Conservation (phyloP, 2,797 vertebrate species). For the Sardinella longiceps region DNA sequence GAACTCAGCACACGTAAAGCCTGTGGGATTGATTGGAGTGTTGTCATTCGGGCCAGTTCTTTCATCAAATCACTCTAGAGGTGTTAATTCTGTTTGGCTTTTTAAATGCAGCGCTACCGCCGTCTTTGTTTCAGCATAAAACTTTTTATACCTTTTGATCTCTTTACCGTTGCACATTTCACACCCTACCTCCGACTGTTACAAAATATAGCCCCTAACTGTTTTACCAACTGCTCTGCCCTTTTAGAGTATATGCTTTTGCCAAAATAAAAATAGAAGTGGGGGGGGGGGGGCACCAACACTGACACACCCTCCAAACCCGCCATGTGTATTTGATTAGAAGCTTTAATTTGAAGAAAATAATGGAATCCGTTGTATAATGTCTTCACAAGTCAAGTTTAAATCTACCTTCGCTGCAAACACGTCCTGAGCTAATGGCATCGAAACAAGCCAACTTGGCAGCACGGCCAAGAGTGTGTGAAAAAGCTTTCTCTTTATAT, state of each 20-base stretch:
- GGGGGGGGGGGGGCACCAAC: neutral
- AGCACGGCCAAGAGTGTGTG: neutral
- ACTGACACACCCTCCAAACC: neutral
- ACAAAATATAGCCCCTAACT: neutral
- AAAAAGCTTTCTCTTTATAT: neutral
- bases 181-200: neutral
- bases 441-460: neutral
- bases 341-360: neutral
- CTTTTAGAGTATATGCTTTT: neutral
- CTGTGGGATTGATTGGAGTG: constrained; percentile 60
- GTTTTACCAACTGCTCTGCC: neutral
- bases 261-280: neutral
- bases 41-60: constrained; percentile 58
- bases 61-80: neutral
- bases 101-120: neutral
- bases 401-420: neutral
- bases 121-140: neutral
- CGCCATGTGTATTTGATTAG: neutral
- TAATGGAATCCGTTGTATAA: neutral
- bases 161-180: neutral
- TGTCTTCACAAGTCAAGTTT: neutral
- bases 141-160: neutral
- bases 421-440: neutral
- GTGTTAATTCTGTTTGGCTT: neutral
- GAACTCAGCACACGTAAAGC: constrained; percentile 75